These are phyloP conservation scores for Mormyrus proboscirostris DNA, from an alignment of 2,797 vertebrate genomes.

Conservation along the genomic window DNA sequence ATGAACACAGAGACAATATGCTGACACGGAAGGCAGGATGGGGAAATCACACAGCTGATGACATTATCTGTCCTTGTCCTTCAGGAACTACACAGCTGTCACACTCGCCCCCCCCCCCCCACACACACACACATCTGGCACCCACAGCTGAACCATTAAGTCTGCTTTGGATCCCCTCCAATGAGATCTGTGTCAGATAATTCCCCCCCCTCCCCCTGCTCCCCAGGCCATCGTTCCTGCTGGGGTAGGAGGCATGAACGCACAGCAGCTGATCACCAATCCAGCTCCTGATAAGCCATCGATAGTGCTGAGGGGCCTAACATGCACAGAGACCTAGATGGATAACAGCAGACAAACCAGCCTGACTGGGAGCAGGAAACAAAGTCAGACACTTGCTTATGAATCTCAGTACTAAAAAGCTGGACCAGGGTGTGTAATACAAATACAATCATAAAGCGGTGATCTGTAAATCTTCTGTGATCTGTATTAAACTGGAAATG, in stretches of 20 bases:
- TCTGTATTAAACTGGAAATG: neutral
- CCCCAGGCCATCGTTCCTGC: too few relatives aligned
- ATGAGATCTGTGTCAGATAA: neutral
- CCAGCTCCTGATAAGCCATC: neutral
- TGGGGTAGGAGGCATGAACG: neutral
- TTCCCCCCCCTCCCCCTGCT: neutral
- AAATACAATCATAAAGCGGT: neutral
- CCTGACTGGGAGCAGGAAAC: neutral
- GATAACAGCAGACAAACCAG: neutral
- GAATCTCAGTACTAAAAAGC: neutral
- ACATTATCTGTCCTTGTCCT: conserved; percentile 12
- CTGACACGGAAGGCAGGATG: neutral
- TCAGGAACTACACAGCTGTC: neutral
- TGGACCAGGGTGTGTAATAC: neutral
- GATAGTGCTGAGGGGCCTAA: neutral
- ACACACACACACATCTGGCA: neutral
- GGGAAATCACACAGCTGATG: neutral
- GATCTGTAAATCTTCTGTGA: neutral
- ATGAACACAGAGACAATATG: neutral
- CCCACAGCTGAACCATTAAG: neutral
- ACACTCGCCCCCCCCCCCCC: neutral
- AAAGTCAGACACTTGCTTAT: neutral
- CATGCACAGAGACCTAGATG: neutral
- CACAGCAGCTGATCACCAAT: neutral
- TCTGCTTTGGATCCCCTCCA: neutral